Evolutionary conservation across 2,888 invertebrate genomes (phyloP).

Genomic region (Eristalis pertinax): DNA sequence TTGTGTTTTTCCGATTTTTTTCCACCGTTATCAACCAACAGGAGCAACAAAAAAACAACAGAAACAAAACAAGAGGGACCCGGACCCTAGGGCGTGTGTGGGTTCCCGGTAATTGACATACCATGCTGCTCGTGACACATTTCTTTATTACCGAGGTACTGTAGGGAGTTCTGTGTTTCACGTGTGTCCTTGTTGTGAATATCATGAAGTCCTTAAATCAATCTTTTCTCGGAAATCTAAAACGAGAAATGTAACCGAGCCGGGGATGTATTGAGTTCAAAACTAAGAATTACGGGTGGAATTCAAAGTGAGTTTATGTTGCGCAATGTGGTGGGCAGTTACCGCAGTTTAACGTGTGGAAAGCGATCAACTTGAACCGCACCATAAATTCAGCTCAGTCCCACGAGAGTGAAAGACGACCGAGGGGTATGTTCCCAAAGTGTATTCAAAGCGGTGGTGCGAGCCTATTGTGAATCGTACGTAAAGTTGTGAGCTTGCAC

Average conservation of each 20-base stretch:
- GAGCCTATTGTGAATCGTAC: too few species aligned
- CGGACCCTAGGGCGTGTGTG: not conserved
- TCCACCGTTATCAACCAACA: not conserved
- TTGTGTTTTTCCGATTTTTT: not conserved
- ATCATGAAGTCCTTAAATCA: not conserved
- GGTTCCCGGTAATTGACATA: not conserved
- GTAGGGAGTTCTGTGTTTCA: not conserved
- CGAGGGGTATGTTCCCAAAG: too few species aligned
- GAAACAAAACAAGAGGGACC: not conserved
- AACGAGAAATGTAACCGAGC: not conserved
- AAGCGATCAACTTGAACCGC: too few species aligned
- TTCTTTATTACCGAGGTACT: not conserved
- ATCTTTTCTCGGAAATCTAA: not conserved
- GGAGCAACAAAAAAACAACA: not conserved
- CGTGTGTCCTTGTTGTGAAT: not conserved
- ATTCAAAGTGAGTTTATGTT: not conserved
- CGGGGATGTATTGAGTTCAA: not conserved
- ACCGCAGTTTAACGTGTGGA: too few species aligned
- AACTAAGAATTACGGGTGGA: not conserved
- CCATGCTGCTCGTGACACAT: not conserved
- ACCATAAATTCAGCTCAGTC: too few species aligned
- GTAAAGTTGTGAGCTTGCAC: too few species aligned
- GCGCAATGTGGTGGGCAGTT: too few species aligned
- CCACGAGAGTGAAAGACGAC: too few species aligned
- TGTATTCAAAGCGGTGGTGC: too few species aligned